phyloP scores from a whole-genome alignment of 2,888 invertebrate genomes.

The Chrysopilus asiliformis region DNA sequence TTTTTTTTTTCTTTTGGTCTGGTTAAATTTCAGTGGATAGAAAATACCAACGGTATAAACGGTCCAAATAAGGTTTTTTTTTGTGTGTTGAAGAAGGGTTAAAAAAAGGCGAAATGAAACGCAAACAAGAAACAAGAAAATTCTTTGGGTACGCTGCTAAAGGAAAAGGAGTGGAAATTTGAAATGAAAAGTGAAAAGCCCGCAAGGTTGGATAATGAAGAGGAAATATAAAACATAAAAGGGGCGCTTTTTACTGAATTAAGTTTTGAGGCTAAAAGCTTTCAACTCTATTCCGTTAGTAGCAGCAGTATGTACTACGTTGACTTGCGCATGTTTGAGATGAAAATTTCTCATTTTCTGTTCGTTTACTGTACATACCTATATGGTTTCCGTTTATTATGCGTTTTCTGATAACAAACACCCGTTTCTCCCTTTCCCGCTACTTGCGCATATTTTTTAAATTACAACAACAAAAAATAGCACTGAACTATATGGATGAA shows the following conservation, averaged over 20 bases:
- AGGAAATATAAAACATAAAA: constrained; percentile 10
- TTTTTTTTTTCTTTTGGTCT: too few species aligned
- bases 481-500: too few species aligned
- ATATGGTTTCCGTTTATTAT: too few species aligned
- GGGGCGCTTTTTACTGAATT: constrained; percentile 6
- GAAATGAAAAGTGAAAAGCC: constrained; percentile 1
- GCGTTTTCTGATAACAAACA: too few species aligned
- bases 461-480: too few species aligned
- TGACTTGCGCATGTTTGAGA: neutral
- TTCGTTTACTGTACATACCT: neutral
- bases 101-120: constrained; percentile 2
- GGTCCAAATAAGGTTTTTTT: too few species aligned
- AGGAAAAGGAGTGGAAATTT: constrained; percentile 3
- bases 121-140: neutral
- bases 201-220: constrained; percentile 8
- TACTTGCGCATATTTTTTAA: too few species aligned
- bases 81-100: too few species aligned
- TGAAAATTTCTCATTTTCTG: neutral
- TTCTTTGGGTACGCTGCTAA: too few species aligned
- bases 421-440: too few species aligned
- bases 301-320: neutral
- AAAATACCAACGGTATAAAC: too few species aligned
- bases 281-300: constrained; percentile 1
- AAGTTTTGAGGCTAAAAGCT: constrained; percentile 8
- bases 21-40: too few species aligned